Percentiles rank a stretch among this genome's conserved stretches.
Conservation (phyloP, 2,113 vertebrate species). For the Petromus typicus region DNA sequence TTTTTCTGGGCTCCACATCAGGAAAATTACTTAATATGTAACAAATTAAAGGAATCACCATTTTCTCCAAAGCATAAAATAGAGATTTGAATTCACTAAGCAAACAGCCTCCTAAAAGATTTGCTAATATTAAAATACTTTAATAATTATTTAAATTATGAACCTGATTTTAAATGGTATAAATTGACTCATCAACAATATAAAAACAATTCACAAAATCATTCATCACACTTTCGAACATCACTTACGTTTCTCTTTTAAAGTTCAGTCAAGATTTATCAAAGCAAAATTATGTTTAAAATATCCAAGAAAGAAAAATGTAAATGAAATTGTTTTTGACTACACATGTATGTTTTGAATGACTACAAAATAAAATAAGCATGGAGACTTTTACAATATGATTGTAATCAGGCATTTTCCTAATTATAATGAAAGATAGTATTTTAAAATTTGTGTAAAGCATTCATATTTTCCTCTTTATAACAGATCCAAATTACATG, state of each 20-base stretch:
- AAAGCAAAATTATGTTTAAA: constrained; percentile 49
- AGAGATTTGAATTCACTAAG: constrained; percentile 55
- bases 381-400: not conserved
- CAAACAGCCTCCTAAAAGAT: constrained; percentile 59
- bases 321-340: constrained; percentile 39
- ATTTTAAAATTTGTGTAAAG: constrained; percentile 40
- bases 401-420: constrained; percentile 22
- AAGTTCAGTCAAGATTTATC: constrained; percentile 26
- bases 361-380: constrained; percentile 44
- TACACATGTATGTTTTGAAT: constrained; percentile 35
- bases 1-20: not conserved
- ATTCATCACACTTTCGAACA: constrained; percentile 18
- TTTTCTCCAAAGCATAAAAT: constrained; percentile 54
- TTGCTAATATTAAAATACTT: constrained; percentile 64
- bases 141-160: constrained; percentile 68
- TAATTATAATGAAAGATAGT: constrained; percentile 50
- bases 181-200: constrained; percentile 55
- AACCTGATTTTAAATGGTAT: constrained; percentile 50
- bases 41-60: constrained; percentile 38
- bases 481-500: not conserved
- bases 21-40: constrained; percentile 3
- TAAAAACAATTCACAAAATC: constrained; percentile 48
- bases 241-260: not conserved
- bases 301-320: constrained; percentile 16
- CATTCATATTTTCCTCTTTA: constrained; percentile 53